Evolutionary conservation across 2,797 vertebrate species (phyloP).

Genomic region (Morus bassanus): DNA sequence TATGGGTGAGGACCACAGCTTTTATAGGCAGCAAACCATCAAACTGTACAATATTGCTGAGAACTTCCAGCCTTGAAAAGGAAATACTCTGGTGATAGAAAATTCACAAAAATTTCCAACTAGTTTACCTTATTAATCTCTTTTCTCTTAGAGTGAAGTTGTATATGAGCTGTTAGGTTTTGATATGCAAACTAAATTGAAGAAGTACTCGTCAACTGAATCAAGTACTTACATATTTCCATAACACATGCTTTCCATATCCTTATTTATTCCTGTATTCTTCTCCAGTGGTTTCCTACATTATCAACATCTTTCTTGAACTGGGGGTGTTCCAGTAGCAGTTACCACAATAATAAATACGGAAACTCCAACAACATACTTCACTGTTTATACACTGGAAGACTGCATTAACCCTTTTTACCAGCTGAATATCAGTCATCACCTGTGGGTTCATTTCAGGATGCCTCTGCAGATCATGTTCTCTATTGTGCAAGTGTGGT

Average conservation of each 20-base stretch:
- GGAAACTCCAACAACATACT: not conserved
- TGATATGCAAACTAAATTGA: not conserved
- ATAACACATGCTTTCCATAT: not conserved
- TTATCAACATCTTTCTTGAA: not conserved
- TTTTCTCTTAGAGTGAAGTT: not conserved
- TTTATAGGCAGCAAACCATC: not conserved
- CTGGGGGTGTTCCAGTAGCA: not conserved
- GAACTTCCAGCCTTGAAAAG: not conserved
- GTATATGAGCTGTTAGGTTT: not conserved
- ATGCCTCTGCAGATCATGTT: not conserved
- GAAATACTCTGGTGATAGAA: not conserved
- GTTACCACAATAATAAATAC: not conserved
- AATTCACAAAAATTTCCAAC: not conserved
- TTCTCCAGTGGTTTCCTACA: not conserved
- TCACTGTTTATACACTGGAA: not conserved
- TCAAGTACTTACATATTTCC: not conserved
- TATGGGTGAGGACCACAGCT: not conserved
- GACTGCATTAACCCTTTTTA: not conserved
- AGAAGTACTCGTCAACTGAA: not conserved
- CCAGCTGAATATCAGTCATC: not conserved
- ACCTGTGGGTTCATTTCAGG: not conserved
- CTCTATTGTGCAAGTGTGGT: not conserved
- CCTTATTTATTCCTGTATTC: not conserved
- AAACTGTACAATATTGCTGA: not conserved
- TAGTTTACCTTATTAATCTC: not conserved